Base-by-base conservation (phyloP, 2,113 vertebrate species). In the Hoplias malabaricus region DNA sequence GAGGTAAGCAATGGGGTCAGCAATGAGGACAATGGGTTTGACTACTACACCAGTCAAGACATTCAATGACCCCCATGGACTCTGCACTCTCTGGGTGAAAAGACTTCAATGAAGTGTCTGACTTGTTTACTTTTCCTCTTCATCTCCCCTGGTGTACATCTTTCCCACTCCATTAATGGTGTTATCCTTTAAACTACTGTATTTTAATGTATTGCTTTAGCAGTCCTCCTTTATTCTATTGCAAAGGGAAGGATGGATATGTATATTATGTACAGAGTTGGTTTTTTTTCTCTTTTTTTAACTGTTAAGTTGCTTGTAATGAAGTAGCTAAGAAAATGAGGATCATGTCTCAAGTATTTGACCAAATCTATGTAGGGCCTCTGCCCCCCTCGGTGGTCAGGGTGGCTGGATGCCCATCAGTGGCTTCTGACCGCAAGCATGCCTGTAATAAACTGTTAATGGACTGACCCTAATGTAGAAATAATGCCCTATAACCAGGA, bases 1-100 rank as follows among this genome's bases (percentile, higher is more conserved):
- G 97, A 99, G 91, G 95, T 98, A 86, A 93, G 95, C 80, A 95
- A 90, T 0, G 95, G 96, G 0, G 88, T 94, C 75, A 92, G 92
- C 85, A 74, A 88, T 70, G 90, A 98, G 0, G 96, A 96, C 76
- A 95, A 93, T 0, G 93, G 93, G 65, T 95, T 91, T 0, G 90
- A 95, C 80, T 92, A 86, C 53, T 98, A 92, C n/a, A 87, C 91
- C 84, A 95, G 93, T 13, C 91, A 92, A 68, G 75, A 87, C 57
- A 63, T 92, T 31, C 91, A 94, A 40, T 83, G 87, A 92, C 69
- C 23, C n/a, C 25, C 11, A 54, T 48, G 42, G 2, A 25, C 21
- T 16, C 34, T 56, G 36, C 7, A 10, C 36, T 3, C 4, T n/a
- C 38, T 77, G 69, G 70, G 50, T 79, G 25, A 74, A 71, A 33